phyloP scores from a whole-genome alignment of 2,113 vertebrate genomes.

The Gila orcuttii region DNA sequence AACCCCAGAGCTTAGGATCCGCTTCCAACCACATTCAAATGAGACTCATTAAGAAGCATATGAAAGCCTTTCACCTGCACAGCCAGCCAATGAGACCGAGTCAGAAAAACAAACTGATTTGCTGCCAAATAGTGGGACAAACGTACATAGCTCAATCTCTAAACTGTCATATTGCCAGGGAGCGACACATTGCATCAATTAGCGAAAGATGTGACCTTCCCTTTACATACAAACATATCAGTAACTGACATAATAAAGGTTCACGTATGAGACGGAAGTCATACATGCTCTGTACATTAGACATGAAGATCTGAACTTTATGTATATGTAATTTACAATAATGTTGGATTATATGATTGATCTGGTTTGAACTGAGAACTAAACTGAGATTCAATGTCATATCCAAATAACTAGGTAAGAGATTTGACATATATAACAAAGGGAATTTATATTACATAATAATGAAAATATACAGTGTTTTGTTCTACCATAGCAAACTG shows the following conservation, averaged over 20 bases:
- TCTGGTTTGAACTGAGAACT: neutral
- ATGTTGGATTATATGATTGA: neutral
- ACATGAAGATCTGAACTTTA: too few relatives aligned
- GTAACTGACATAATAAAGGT: neutral
- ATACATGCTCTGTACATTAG: too few relatives aligned
- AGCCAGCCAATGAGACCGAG: neutral
- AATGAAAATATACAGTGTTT: too few relatives aligned
- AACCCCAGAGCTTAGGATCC: neutral
- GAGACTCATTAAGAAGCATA: conserved; percentile 16
- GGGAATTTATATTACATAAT: neutral
- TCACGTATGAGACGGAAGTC: too few relatives aligned
- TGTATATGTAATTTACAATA: neutral
- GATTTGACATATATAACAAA: neutral
- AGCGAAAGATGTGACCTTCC: neutral
- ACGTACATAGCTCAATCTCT: conserved; percentile 4
- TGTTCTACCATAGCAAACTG: too few relatives aligned
- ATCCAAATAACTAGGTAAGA: neutral
- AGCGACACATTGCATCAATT: neutral
- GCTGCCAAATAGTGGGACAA: neutral
- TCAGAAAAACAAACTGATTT: neutral
- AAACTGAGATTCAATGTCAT: neutral
- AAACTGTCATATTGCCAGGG: neutral
- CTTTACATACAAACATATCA: neutral
- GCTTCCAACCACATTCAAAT: neutral
- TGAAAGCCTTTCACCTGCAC: conserved; percentile 22